A percentile compares a stretch with the other conserved stretches of the same genome.
These are phyloP conservation scores for Rissa tridactyla DNA, from an alignment of 2,113 vertebrate genomes.

Conservation along the genomic window DNA sequence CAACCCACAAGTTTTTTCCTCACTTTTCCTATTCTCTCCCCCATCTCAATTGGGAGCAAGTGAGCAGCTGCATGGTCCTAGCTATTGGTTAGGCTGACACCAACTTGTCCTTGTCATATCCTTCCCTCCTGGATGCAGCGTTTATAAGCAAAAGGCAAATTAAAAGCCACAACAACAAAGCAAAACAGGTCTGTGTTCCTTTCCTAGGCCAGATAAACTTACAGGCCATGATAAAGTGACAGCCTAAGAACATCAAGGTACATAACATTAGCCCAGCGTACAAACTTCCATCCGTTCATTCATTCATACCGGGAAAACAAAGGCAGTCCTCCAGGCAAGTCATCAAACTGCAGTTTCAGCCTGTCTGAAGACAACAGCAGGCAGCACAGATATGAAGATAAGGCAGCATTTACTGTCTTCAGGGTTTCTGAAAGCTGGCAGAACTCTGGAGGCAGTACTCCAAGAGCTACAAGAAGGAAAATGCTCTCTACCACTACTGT, in stretches of 20 bases:
- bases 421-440: not conserved
- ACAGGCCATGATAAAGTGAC: not conserved
- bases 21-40: not conserved
- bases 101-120: not conserved
- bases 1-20: not conserved
- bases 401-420: not conserved
- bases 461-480: not conserved
- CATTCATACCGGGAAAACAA: not conserved
- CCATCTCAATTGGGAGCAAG: not conserved
- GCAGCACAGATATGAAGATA: not conserved
- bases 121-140: not conserved
- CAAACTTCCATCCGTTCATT: not conserved
- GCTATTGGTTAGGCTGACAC: not conserved
- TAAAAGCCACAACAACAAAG: not conserved
- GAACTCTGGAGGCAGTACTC: not conserved
- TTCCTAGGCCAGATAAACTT: not conserved
- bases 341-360: not conserved
- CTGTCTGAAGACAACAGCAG: not conserved
- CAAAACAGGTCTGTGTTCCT: not conserved
- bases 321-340: not conserved
- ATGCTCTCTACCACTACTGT: not conserved
- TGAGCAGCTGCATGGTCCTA: not conserved
- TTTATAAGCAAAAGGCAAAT: not conserved
- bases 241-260: not conserved
- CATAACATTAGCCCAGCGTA: not conserved